These are phyloP conservation scores for Zapornia atra DNA, from an alignment of 2,113 vertebrate species.

Conservation along the genomic window DNA sequence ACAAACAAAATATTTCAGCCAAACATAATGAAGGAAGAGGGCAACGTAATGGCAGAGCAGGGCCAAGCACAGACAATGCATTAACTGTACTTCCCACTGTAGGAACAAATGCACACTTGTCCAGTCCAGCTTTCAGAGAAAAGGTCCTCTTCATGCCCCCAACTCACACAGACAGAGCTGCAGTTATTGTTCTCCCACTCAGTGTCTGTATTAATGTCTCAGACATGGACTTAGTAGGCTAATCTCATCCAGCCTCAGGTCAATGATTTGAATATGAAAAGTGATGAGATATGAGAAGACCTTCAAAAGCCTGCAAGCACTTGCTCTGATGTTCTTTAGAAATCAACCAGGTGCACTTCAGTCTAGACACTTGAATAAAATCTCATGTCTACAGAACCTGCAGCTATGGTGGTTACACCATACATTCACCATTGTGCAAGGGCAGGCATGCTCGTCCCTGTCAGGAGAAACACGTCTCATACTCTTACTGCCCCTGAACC, in stretches of 20 bases:
- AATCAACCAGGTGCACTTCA: not conserved
- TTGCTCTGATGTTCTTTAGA: not conserved
- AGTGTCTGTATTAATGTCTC: not conserved
- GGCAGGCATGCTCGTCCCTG: not conserved
- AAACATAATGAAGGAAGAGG: not conserved
- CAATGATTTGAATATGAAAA: not conserved
- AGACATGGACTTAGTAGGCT: not conserved
- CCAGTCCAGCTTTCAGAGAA: not conserved
- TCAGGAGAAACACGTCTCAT: not conserved
- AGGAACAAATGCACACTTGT: slow-evolving; percentile 3
- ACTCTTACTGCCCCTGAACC: not conserved
- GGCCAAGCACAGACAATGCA: not conserved
- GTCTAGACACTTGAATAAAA: not conserved
- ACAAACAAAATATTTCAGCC: slow-evolving; percentile 14
- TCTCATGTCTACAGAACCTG: not conserved
- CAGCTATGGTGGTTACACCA: not conserved
- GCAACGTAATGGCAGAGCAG: not conserved
- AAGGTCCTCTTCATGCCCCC: not conserved
- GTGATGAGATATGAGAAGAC: not conserved
- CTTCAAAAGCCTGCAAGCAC: not conserved
- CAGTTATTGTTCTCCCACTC: not conserved
- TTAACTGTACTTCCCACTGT: not conserved
- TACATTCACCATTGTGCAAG: not conserved
- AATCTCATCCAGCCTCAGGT: not conserved
- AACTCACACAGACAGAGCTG: not conserved